Evolutionary conservation across 2,888 invertebrate species (phyloP), one percentile per base, ranked within the genome.

Genomic region (Epinotia ramella): DNA sequence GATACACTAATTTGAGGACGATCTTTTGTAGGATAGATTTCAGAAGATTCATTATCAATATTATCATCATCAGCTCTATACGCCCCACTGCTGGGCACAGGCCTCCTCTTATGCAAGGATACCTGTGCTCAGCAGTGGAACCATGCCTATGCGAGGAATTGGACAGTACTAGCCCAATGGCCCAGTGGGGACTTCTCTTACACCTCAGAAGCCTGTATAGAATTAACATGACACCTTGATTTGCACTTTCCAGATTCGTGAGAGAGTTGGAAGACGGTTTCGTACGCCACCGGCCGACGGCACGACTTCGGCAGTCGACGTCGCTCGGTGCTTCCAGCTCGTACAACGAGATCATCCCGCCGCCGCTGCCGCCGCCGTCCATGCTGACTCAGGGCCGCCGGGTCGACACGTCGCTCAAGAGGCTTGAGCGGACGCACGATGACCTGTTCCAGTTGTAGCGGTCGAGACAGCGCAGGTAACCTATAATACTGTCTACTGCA

Each of bases 381-480:
- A 96, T 97, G 53, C 96, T 97, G 84, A 97, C 97, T 57, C 97
- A 97, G 88, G 97, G 97, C 56, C 96, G 96, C 80, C 96, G 96
- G 84, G 96, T 98, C 33, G 96, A 97, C 87, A 97, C 96, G 79
- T 98, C 98, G 6, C 91, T 98, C 80, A 96, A 97, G 88, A 96
- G 97, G 84, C 95, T 98, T 79, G 97, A 98, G 91, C 95, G 97
- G 83, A 96, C 97, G 85, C 98, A 98, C 87, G 98, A 98, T 84
- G 98, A 98, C 88, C 96, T 98, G 87, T 98, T 98, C 90, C 97
- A 98, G 92, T 97, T 98, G 96, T 98, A 98, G 97, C 97, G 96
- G 89, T 87, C 90, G 89, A 62, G 49, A 24, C 46, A 65, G 70
- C 73, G 73, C 73, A 73, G 60, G 65, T 73, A 65, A 53, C 11